These are phyloP conservation scores for Eilema caniola DNA, from an alignment of 2,888 invertebrate genomes.

Conservation along the genomic window DNA sequence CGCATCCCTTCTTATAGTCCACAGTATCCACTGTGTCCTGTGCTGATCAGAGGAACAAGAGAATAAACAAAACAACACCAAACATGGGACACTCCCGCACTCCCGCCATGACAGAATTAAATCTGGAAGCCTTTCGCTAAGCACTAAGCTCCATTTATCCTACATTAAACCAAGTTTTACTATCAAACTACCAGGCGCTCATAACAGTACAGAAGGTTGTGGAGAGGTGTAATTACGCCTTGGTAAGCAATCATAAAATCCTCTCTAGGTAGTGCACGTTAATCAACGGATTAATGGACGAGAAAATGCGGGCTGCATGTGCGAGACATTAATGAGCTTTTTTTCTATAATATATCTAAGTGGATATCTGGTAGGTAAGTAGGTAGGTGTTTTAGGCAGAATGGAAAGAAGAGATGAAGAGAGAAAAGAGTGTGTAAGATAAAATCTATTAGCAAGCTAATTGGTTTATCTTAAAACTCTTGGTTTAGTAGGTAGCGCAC, in stretches of 20 bases:
- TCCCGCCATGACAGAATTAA: no score
- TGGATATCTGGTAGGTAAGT: no score
- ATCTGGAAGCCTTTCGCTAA: no score
- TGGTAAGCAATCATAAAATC: constrained; percentile 76
- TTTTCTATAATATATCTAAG: neutral
- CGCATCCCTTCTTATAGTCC: neutral
- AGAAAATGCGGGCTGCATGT: constrained; percentile 59
- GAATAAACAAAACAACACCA: neutral
- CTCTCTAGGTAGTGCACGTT: constrained; percentile 69
- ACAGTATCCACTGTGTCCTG: neutral
- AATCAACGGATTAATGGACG: constrained; percentile 75
- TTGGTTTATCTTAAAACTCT: no score
- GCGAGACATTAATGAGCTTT: constrained; percentile 9
- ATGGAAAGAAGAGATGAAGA: no score
- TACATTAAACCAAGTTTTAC: no score
- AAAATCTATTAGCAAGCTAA: no score
- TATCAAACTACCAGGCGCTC: constrained; percentile 55
- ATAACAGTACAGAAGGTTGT: constrained; percentile 58
- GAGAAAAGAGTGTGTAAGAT: no score
- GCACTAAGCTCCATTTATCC: neutral
- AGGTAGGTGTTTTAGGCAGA: no score
- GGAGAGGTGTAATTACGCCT: constrained; percentile 69
- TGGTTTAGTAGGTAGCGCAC: no score
- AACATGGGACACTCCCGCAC: neutral
- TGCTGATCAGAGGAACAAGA: neutral